Percentiles rank a stretch among this genome's conserved stretches.
Evolutionary conservation across 2,888 invertebrate species (phyloP).

Genomic region (Dusona sp.): DNA sequence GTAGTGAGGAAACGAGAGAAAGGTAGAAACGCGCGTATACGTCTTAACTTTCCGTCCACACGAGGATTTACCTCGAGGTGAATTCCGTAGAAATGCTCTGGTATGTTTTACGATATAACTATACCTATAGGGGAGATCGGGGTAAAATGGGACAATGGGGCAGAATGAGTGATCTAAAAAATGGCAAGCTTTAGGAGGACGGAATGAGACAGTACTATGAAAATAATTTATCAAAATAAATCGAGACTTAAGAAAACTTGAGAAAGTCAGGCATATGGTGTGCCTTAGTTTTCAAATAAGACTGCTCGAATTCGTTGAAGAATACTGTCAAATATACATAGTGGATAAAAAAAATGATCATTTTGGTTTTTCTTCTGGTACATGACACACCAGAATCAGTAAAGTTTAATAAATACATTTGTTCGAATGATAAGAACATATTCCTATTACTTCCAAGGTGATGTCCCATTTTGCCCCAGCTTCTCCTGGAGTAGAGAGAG

Average conservation of each 20-base stretch:
- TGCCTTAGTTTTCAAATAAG: not conserved
- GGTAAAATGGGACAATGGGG: not conserved
- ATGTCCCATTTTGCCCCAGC: not conserved
- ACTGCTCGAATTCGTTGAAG: not conserved
- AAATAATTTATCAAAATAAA: not conserved
- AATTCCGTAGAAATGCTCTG: slow-evolving; percentile 1
- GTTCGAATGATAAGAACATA: too few species aligned
- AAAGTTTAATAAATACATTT: not conserved
- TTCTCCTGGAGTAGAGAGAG: not conserved
- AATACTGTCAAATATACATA: not conserved
- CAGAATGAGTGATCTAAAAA: not conserved
- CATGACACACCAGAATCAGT: too few species aligned
- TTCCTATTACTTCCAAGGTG: not conserved
- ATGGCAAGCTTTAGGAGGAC: not conserved
- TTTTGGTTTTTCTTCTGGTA: not conserved
- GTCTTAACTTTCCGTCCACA: slow-evolving; percentile 48
- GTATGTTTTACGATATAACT: slow-evolving; percentile 11
- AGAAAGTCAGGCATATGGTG: not conserved
- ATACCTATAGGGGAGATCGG: not conserved
- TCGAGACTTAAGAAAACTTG: not conserved
- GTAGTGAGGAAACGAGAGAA: slow-evolving; percentile 20
- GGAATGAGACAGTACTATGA: not conserved
- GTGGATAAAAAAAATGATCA: not conserved
- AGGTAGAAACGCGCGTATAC: slow-evolving; percentile 15
- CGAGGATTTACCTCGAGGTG: slow-evolving; percentile 25